A percentile compares a stretch with the other conserved stretches of the same genome.
Conservation (phyloP, 2,113 vertebrate species). For the Motacilla alba region DNA sequence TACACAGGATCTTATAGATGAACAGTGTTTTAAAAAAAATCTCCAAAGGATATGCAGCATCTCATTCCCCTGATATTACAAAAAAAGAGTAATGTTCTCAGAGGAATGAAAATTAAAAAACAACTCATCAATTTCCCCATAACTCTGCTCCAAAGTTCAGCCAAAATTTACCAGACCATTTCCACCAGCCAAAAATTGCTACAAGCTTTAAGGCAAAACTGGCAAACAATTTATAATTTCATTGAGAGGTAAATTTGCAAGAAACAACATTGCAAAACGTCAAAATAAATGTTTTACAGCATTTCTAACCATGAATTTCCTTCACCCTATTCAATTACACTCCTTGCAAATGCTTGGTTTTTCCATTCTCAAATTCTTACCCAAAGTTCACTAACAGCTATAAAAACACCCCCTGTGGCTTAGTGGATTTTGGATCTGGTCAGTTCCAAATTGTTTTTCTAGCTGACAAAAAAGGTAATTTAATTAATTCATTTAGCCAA, state of each 20-base stretch:
- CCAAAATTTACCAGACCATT: background rate
- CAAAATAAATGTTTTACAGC: background rate
- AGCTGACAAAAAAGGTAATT: background rate
- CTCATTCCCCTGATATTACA: accelerated
- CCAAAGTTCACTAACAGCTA: background rate
- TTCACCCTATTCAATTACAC: background rate
- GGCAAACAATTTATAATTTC: background rate
- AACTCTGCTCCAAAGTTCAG: background rate
- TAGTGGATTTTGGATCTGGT: background rate
- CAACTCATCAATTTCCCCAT: background rate
- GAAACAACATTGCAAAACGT: background rate
- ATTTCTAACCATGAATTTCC: background rate
- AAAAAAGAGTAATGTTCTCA: background rate
- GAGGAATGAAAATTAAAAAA: background rate
- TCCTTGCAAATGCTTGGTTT: background rate
- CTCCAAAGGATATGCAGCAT: background rate
- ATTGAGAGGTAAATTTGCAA: background rate
- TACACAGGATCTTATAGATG: background rate
- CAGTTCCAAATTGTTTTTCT: background rate
- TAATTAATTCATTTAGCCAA: background rate
- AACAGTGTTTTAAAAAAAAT: accelerated
- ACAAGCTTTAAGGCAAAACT: background rate
- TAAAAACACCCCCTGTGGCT: background rate
- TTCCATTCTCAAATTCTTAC: background rate
- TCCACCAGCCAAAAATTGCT: background rate